Evolutionary conservation across 2,113 vertebrate species (phyloP), one percentile per base, ranked within the genome.

Genomic region (Mus musculus): DNA sequence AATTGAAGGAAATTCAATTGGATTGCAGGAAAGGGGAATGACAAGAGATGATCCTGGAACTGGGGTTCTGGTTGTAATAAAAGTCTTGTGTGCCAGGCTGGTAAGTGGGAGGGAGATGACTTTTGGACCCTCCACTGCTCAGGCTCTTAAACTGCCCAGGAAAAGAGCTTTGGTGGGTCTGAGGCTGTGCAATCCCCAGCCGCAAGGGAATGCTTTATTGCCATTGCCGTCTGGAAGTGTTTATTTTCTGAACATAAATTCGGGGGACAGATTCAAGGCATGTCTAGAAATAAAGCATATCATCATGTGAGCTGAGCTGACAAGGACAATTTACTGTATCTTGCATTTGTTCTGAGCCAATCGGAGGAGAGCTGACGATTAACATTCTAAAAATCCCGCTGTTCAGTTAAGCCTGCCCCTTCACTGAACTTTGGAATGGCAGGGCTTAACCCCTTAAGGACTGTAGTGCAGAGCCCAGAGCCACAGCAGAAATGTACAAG

Each of bases 201-300:
- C 98, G 95, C 98, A 98, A 98, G 97, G 63, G 97, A 98, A 98
- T 98, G 98, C 98, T 99, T 99, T 99, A 99, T 97, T 98, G 98
- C 98, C 52, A 99, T 97, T 98, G 98, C 98, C 52, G 98, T 99
- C 98, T 99, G 98, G 98, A 98, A 99, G 98, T 99, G 98, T 99
- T 99, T 99, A 99, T 99, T 99, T 99, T 99, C 98, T 98, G 98
- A 98, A 98, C 98, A 98, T 99, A 99, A 99, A 99, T 99, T 98
- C 98, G 98, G 98, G 97, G 98, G 98, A 99, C 98, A 99, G 98
- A 98, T 98, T 99, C 98, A 98, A 99, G 98, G 98, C 98, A 99
- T 98, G 98, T 99, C 98, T 98, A 98, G 98, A 99, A 99, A 98
- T 99, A 99, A 98, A 99, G 98, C 98, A 99, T 99, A 98, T 98